Evolutionary conservation across 2,888 invertebrate species (phyloP), one percentile per base, ranked within the genome.

Genomic region (Tetanocera ferruginea): DNA sequence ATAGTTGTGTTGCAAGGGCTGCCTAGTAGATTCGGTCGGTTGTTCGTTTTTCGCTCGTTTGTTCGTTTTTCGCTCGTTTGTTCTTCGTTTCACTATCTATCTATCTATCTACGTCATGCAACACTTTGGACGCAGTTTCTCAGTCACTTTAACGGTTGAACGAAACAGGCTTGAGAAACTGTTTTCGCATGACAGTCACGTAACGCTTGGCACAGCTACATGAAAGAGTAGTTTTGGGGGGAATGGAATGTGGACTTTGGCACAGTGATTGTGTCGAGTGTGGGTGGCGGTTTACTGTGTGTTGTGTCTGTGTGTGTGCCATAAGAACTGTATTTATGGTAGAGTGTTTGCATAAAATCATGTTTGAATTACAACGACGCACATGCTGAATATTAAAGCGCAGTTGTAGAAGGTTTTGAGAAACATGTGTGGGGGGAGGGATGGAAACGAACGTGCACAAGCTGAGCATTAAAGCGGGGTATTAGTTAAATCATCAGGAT

Each of bases 261-360:
- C 43, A 11, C 37, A 37, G 43, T 43, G 43, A 37, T 43, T 11
- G 43, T 43, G 43, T 43, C 11, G 43, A 43, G 1, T 43, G 43
- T 43, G 43, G 43, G 43, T 43, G 43, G 43, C 14, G 43, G 14
- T 23, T 60, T 6, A 5, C 11, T 60, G 60, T 25, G 60, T 51
- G 11, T 76, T 43, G 37, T 57, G 67, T 66, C 57, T 55, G 28
- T 70, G 60, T 76, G 76, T 70, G 69, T 31, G 57, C 70, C 60
- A 31, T 66, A 23, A 14, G 17, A n/a, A 5, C 9, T 28, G 9
- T 31, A 51, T 25, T 49, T 70, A 49, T 51, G 70, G 37, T 1
- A 37, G 5, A 37, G 3, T 37, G 8, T 37, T 37, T 37, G 37
- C 37, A 37, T 37, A 37, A 37, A 37, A 37, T 37, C 37, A 37